These are phyloP conservation scores for Picus viridis DNA, from an alignment of 2,797 vertebrate species.

Conservation along the genomic window DNA sequence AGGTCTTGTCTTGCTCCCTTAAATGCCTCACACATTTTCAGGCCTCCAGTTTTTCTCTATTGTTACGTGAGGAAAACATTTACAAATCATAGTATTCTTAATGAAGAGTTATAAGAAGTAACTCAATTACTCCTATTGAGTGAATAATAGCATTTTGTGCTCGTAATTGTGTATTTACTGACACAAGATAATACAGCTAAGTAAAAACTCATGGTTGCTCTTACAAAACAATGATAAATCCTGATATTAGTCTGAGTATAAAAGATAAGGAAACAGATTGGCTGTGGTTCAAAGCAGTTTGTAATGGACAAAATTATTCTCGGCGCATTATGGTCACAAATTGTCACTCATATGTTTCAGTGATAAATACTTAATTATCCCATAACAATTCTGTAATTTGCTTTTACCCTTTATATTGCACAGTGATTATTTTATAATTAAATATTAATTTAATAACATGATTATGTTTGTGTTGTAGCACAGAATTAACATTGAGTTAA, in stretches of 20 bases:
- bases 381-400: conserved; percentile 23
- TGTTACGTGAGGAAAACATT: neutral
- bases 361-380: conserved; percentile 60
- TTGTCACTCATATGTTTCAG: conserved; percentile 45
- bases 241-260: neutral
- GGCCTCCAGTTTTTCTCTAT: neutral
- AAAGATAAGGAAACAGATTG: neutral
- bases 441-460: conserved; percentile 62
- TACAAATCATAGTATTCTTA: neutral
- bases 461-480: conserved; percentile 44
- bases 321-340: neutral
- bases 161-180: neutral
- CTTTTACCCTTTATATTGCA: conserved; percentile 35
- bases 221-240: neutral
- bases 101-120: neutral
- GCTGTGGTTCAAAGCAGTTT: neutral
- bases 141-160: neutral
- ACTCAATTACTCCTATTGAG: neutral
- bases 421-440: conserved; percentile 59
- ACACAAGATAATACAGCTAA: neutral
- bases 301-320: neutral
- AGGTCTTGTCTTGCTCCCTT: neutral
- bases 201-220: neutral
- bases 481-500: conserved; percentile 61
- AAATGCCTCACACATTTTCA: neutral